Conservation (phyloP, 1,140 invertebrate genomes). For the Temnothorax curvispinosus region DNA sequence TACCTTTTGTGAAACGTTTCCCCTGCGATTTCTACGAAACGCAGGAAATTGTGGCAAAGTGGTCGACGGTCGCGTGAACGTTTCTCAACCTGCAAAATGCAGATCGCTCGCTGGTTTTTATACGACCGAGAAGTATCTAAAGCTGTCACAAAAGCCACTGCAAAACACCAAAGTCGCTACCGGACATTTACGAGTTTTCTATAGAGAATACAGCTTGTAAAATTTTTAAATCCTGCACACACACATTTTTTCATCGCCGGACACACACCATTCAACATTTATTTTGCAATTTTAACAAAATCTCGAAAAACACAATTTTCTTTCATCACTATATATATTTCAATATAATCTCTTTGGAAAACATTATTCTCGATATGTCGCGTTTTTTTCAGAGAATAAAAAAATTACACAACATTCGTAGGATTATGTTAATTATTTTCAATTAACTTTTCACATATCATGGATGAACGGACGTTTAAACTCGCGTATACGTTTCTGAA, state of each 20-base stretch:
- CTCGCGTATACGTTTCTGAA: not conserved
- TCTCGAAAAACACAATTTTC: not conserved
- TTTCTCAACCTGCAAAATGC: conserved; percentile 51
- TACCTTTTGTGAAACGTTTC: conserved; percentile 46
- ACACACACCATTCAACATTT: not conserved
- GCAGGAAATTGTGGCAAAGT: conserved; percentile 43
- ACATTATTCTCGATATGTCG: not conserved
- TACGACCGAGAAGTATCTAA: not conserved
- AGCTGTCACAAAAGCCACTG: not conserved
- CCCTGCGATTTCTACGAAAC: conserved; percentile 42
- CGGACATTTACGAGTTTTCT: conserved; percentile 10
- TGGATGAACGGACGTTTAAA: not conserved
- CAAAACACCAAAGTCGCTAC: conserved; percentile 9
- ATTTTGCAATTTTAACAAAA: not conserved
- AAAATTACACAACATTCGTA: not conserved
- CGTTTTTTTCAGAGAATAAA: not conserved
- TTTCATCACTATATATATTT: not conserved
- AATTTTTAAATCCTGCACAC: not conserved
- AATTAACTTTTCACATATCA: not conserved
- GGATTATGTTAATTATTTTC: not conserved
- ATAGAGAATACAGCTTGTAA: not conserved
- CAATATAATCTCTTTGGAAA: not conserved
- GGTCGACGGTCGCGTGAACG: conserved; percentile 24
- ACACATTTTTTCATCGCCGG: not conserved
- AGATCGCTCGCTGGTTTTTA: conserved; percentile 28